Percentiles rank a stretch among this genome's conserved stretches.
These are phyloP conservation scores for Drosophila mimetica DNA, from an alignment of 2,888 invertebrate genomes.

Conservation along the genomic window DNA sequence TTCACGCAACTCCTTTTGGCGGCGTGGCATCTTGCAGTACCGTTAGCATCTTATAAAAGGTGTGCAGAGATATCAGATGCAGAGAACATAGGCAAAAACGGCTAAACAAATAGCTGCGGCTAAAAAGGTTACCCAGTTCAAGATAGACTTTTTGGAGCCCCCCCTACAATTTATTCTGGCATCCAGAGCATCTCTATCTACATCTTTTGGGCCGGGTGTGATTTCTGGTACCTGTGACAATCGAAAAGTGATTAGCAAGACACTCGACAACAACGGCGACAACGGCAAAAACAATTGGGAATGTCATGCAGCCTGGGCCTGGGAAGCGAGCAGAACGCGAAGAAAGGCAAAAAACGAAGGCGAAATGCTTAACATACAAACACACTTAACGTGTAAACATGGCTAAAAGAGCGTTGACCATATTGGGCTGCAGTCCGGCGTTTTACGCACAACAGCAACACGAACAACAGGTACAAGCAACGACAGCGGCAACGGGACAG, in stretches of 20 bases:
- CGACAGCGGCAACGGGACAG: conserved; percentile 66
- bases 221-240: conserved; percentile 58
- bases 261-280: conserved; percentile 43
- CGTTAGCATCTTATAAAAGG: conserved; percentile 13
- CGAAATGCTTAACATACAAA: conserved; percentile 73
- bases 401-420: conserved; percentile 80
- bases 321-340: conserved; percentile 30
- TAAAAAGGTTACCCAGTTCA: conserved; percentile 21
- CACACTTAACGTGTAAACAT: conserved; percentile 79
- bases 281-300: conserved; percentile 27
- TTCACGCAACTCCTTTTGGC: conserved; percentile 73
- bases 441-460: conserved; percentile 62
- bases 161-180: background rate
- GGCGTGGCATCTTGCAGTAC: conserved; percentile 21
- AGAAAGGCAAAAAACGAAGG: background rate
- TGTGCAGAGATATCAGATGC: conserved; percentile 36
- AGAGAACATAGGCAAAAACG: background rate
- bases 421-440: conserved; percentile 57
- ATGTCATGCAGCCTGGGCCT: conserved; percentile 39
- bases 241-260: conserved; percentile 78
- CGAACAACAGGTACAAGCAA: conserved; percentile 36
- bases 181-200: conserved; percentile 23
- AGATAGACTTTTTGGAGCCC: background rate
- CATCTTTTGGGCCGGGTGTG: conserved; percentile 40
- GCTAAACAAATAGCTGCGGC: background rate